These are phyloP conservation scores for Charanyca ferruginea DNA, from an alignment of 2,888 invertebrate genomes.

Conservation along the genomic window DNA sequence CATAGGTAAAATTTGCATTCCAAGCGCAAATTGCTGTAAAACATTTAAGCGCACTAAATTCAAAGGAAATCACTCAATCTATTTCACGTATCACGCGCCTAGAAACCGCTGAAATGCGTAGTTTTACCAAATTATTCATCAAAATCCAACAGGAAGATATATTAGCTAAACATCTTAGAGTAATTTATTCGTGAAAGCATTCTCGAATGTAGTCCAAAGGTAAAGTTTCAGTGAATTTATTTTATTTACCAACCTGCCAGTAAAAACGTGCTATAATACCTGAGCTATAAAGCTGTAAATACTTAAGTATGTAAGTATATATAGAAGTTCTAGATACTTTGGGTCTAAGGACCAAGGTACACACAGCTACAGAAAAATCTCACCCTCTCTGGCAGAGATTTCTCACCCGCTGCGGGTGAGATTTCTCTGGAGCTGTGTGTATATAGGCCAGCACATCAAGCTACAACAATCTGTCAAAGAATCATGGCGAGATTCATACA, in stretches of 20 bases:
- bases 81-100: slow-evolving; percentile 40
- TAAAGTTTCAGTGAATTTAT: slow-evolving; percentile 47
- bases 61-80: slow-evolving; percentile 33
- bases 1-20: slow-evolving; percentile 5
- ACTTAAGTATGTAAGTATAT: no score
- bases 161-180: slow-evolving; percentile 49
- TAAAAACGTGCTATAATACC: slow-evolving; percentile 22
- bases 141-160: slow-evolving; percentile 40
- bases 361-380: no score
- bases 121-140: slow-evolving; percentile 47
- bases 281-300: no score
- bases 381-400: no score
- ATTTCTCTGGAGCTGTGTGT: no score
- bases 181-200: slow-evolving; percentile 53
- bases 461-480: no score
- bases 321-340: no score
- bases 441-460: no score
- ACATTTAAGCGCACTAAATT: slow-evolving; percentile 40
- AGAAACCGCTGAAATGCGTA: slow-evolving; percentile 39
- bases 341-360: no score
- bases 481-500: no score
- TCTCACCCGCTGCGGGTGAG: no score
- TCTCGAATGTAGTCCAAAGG: slow-evolving; percentile 55
- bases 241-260: slow-evolving; percentile 40
- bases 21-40: slow-evolving; percentile 21